phyloP scores from a whole-genome alignment of 2,888 invertebrate species.

The Drosophila pegasa region DNA sequence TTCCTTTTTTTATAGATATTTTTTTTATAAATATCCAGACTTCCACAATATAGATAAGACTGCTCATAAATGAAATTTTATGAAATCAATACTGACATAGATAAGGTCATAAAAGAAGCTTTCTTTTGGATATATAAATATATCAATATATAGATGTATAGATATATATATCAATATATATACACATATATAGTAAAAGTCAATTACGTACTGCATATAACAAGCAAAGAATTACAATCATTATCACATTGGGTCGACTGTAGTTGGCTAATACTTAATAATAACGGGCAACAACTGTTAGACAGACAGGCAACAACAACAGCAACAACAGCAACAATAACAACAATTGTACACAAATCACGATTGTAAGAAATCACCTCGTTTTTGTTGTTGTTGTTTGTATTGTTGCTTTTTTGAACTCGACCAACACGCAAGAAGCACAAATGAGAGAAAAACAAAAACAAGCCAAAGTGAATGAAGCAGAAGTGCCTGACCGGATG shows the following conservation, averaged over 20 bases:
- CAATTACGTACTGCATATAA: constrained; percentile 44
- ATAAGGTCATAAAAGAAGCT: not conserved
- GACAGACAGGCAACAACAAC: constrained; percentile 13
- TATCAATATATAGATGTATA: not conserved
- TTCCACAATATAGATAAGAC: constrained; percentile 2
- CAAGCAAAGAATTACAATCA: constrained; percentile 53
- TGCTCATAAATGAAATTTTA: not conserved
- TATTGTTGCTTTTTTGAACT: constrained; percentile 32
- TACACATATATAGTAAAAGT: constrained; percentile 20
- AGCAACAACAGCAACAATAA: constrained; percentile 20
- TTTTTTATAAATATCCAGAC: not conserved
- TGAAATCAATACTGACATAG: not conserved
- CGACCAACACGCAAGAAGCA: constrained; percentile 67
- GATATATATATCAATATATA: not conserved
- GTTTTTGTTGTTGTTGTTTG: constrained; percentile 28
- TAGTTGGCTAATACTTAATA: constrained; percentile 49
- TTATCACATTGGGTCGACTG: constrained; percentile 35
- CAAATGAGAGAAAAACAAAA: constrained; percentile 42
- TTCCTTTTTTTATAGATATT: not conserved
- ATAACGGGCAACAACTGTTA: constrained; percentile 43
- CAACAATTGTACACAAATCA: constrained; percentile 56
- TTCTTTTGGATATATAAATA: not conserved
- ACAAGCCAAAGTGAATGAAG: constrained; percentile 1
- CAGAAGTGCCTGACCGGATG: not conserved
- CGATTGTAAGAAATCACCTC: constrained; percentile 64